Evolutionary conservation across 1,140 invertebrate genomes (phyloP).

Genomic region (Aradophagus sp.): DNA sequence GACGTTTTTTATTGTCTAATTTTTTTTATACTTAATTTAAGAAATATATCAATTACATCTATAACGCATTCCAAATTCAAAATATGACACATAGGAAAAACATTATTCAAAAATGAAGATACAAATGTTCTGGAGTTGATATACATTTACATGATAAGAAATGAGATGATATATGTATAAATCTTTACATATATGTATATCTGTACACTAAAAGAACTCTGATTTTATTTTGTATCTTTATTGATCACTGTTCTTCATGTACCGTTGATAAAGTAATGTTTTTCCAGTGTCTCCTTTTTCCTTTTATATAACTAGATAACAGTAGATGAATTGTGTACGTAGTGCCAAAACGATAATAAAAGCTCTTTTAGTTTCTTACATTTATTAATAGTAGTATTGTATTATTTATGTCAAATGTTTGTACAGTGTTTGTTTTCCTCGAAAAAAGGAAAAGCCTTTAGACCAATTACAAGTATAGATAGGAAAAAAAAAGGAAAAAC

Average conservation of each 20-base stretch:
- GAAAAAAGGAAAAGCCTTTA: constrained; percentile 43
- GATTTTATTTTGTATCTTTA: constrained; percentile 44
- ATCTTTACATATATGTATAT: constrained; percentile 22
- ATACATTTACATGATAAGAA: constrained; percentile 33
- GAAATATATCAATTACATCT: constrained; percentile 48
- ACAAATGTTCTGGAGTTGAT: constrained; percentile 30
- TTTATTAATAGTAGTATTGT: constrained; percentile 26
- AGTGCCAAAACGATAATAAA: constrained; percentile 52
- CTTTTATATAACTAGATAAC: constrained; percentile 19
- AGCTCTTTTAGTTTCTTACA: constrained; percentile 40
- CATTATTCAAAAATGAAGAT: constrained; percentile 36
- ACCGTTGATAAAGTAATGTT: constrained; percentile 20
- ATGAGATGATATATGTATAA: constrained; percentile 24
- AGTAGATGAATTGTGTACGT: constrained; percentile 43
- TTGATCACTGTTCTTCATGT: constrained; percentile 24
- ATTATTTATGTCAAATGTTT: constrained; percentile 58
- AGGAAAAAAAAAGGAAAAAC: constrained; percentile 4
- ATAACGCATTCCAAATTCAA: constrained; percentile 57
- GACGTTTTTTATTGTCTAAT: constrained; percentile 39
- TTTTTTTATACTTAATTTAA: constrained; percentile 55
- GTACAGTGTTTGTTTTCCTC: constrained; percentile 52
- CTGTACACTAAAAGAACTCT: no score
- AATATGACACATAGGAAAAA: constrained; percentile 35
- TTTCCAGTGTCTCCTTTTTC: constrained; percentile 39
- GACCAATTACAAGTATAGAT: constrained; percentile 31